Percentiles rank a stretch among this genome's conserved stretches.
These are phyloP conservation scores for Podargus strigoides DNA, from an alignment of 2,797 vertebrate species.

Conservation along the genomic window DNA sequence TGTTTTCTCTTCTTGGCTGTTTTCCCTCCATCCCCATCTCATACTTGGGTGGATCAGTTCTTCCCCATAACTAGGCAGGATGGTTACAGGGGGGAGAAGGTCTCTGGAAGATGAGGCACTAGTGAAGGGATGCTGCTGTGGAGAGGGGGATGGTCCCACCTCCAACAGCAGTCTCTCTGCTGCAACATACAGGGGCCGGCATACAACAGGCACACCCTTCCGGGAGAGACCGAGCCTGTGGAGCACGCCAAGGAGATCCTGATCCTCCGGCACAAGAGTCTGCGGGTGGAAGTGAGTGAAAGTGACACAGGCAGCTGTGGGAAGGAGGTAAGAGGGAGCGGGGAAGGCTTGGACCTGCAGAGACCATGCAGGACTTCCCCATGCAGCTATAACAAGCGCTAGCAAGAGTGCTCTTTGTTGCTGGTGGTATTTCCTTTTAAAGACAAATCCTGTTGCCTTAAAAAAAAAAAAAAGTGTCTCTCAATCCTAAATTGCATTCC, in stretches of 20 bases:
- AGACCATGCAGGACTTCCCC: accelerated
- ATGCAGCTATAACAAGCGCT: neutral
- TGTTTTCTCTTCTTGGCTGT: neutral
- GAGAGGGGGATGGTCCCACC: neutral
- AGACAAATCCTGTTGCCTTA: neutral
- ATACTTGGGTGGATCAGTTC: neutral
- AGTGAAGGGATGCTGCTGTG: neutral
- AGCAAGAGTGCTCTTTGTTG: neutral
- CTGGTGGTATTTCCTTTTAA: neutral
- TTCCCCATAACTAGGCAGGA: accelerated
- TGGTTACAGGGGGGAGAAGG: neutral
- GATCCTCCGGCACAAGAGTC: constrained; percentile 73
- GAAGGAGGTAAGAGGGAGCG: constrained; percentile 20
- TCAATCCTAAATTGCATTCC: neutral
- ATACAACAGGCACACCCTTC: constrained; percentile 83
- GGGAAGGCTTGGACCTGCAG: neutral
- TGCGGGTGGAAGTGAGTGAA: neutral
- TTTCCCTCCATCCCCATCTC: neutral
- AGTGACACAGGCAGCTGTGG: neutral
- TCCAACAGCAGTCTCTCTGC: neutral
- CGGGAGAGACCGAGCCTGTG: constrained; percentile 52
- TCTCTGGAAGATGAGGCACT: accelerated
- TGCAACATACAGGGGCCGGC: constrained; percentile 68
- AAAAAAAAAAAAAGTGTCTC: neutral
- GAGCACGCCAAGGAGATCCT: constrained; percentile 68